A percentile compares a stretch with the other conserved stretches of the same genome.
Evolutionary conservation across 1,140 invertebrate genomes (phyloP).

Genomic region (Danaus plexippus): DNA sequence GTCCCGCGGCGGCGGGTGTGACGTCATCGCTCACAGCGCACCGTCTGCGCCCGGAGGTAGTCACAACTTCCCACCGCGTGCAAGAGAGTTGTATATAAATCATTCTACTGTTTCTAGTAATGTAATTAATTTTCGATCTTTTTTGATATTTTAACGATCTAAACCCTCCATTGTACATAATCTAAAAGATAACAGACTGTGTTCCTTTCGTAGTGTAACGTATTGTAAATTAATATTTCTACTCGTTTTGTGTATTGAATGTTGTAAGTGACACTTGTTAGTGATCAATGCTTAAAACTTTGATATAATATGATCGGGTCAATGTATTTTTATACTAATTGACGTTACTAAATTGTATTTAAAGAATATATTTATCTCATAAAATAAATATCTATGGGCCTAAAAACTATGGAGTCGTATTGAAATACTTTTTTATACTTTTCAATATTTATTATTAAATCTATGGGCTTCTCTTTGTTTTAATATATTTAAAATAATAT

Average conservation of each 20-base stretch:
- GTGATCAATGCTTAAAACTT: constrained; percentile 18
- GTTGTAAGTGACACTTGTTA: constrained; percentile 22
- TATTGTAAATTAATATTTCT: constrained; percentile 37
- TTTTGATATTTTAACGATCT: constrained; percentile 13
- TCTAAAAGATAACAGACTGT: constrained; percentile 27
- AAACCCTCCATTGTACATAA: constrained; percentile 41
- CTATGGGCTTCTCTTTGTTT: too few relatives aligned
- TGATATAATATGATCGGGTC: too few relatives aligned
- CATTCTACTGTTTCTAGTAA: constrained; percentile 2
- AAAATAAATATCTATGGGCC: too few relatives aligned
- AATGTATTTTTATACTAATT: too few relatives aligned
- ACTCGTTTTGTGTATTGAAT: constrained; percentile 25
- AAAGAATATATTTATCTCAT: too few relatives aligned
- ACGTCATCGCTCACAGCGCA: constrained; percentile 75
- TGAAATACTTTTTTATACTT: too few relatives aligned
- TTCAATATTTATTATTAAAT: too few relatives aligned
- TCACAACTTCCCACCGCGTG: constrained; percentile 86
- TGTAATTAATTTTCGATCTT: constrained; percentile 3
- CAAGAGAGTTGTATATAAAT: constrained; percentile 87
- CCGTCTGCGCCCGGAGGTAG: constrained; percentile 80
- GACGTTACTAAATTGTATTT: too few relatives aligned
- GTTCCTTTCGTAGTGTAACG: constrained; percentile 45
- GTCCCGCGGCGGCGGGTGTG: constrained; percentile 56
- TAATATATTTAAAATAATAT: too few relatives aligned
- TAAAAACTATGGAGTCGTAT: too few relatives aligned